These are phyloP conservation scores for Theocolax elegans DNA, from an alignment of 1,140 invertebrate genomes.

Conservation along the genomic window DNA sequence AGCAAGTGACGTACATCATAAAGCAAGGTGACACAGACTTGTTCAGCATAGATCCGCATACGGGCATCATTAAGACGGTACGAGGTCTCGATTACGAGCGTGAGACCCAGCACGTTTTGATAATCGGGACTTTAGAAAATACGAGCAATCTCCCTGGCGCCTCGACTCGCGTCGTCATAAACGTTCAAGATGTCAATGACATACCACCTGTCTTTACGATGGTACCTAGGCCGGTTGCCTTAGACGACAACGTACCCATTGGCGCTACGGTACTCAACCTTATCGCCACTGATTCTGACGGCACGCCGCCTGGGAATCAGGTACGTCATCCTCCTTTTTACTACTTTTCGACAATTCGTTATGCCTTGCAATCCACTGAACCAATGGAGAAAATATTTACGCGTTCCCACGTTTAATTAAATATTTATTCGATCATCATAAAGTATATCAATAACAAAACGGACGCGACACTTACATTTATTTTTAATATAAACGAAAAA, in stretches of 20 bases:
- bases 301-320: conserved; percentile 83
- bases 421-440: no score
- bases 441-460: no score
- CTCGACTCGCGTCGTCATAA: conserved; percentile 79
- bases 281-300: conserved; percentile 83
- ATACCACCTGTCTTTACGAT: conserved; percentile 87
- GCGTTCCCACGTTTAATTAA: no score
- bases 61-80: conserved; percentile 80
- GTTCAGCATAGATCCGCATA: conserved; percentile 83
- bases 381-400: no score
- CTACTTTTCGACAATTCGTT: not conserved
- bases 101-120: conserved; percentile 77
- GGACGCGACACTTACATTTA: no score
- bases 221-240: conserved; percentile 80
- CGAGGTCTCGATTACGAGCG: conserved; percentile 83
- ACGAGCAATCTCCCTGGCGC: conserved; percentile 75
- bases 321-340: no score
- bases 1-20: conserved; percentile 86
- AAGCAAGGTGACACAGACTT: conserved; percentile 82
- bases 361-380: no score
- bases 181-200: conserved; percentile 85
- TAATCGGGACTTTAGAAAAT: conserved; percentile 86
- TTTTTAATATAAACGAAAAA: no score
- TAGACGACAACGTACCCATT: conserved; percentile 85
- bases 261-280: conserved; percentile 83